Base-by-base conservation (phyloP, 2,888 invertebrate species). In the Leptogaster cylindrica region DNA sequence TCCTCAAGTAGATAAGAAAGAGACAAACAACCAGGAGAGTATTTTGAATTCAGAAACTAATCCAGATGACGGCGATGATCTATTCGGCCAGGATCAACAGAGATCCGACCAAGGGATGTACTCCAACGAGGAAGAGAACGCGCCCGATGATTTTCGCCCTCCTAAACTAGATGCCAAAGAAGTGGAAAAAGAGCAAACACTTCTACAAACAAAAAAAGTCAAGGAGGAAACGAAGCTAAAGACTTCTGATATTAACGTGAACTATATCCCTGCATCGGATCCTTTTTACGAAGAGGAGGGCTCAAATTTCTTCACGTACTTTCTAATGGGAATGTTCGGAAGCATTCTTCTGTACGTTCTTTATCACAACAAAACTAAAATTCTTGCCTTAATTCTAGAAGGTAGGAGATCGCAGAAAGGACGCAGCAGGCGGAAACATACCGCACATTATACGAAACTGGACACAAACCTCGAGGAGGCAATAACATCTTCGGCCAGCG, bases 281-380 rank as follows among this genome's bases (percentile, higher is more conserved):
- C 73, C 71, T 2, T 75, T 75, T 46, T 74, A 77, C n/a, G 80
- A 83, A 44, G 79, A 82, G 20, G 85, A 85, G 39, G 86, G 87
- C 71, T 86, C 88, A 0, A 86, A 88, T 74, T 88, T 89, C 78
- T 87, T 90, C 77, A 84, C 85, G 1, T 90, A 89, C 76, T 88
- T 90, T 76, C 82, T 87, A 72, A 82, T 87, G 8, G 80, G 86
- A 70, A 84, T 86, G 72, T 81, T 87, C 16, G 74, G 88, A 10
- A 85, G 85, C 72, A 83, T 89, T 41, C 76, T 85, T 48, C 84
- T 85, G 46, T 90, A 89, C 74, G 81, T 89, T 10, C 82, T 68
- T 50, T 85, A 84, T 76, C 84, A 85, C 71, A 89, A 89, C 75
- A 88, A 89, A 75, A 86, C 88, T 74, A 89, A 89, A 87, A 84